Percentiles rank a stretch among this genome's conserved stretches.
These are phyloP conservation scores for Craseonycteris thonglongyai DNA, from an alignment of 2,113 vertebrate species.

Conservation along the genomic window DNA sequence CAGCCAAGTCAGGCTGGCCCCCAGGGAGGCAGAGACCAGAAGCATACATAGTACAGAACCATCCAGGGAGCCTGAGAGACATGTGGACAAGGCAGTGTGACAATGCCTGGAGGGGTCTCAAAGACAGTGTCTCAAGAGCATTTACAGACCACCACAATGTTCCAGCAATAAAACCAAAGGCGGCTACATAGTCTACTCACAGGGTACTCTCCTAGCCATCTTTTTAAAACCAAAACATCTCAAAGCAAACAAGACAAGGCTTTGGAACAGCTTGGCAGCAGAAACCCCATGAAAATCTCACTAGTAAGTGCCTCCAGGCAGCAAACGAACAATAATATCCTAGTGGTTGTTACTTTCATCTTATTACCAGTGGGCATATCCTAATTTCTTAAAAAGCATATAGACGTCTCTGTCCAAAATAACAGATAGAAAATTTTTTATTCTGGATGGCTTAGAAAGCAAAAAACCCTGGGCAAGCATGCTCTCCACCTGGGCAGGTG, in stretches of 20 bases:
- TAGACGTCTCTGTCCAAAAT: background rate
- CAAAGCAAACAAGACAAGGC: background rate
- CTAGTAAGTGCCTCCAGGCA: background rate
- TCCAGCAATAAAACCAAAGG: background rate
- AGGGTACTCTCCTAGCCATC: background rate
- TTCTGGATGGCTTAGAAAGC: background rate
- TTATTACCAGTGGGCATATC: too few relatives aligned
- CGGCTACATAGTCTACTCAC: background rate
- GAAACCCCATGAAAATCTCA: background rate
- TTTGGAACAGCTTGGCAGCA: background rate
- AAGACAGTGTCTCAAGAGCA: background rate
- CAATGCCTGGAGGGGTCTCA: background rate
- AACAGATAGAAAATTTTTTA: background rate
- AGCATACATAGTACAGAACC: background rate
- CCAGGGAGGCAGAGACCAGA: background rate
- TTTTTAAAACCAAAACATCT: background rate
- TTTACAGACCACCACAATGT: background rate
- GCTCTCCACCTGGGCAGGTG: background rate
- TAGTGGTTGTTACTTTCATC: background rate
- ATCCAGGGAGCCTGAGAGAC: background rate
- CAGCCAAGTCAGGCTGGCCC: slow-evolving; percentile 79
- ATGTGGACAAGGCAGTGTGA: background rate
- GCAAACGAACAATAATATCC: too few relatives aligned
- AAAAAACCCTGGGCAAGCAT: background rate
- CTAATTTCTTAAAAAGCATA: background rate